Conservation (phyloP, 2,113 vertebrate species). For the Bubo bubo region DNA sequence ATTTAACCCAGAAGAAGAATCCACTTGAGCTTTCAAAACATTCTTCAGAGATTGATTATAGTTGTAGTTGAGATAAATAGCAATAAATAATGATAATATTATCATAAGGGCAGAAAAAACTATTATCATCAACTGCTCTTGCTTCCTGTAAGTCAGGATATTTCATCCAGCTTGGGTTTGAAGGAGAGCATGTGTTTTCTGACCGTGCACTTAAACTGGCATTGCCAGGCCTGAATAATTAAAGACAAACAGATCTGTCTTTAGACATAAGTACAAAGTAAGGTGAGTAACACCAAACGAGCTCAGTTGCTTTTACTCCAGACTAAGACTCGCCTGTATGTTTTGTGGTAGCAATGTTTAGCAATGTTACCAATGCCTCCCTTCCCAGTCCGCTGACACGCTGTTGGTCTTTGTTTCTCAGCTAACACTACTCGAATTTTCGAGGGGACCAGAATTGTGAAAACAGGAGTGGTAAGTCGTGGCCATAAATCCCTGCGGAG, state of each 20-base stretch:
- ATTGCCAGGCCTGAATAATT: background rate
- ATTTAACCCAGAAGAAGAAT: background rate
- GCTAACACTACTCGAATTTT: conserved; percentile 97
- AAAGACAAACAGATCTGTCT: background rate
- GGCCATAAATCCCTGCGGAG: background rate
- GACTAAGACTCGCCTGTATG: fast-evolving
- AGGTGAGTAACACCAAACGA: background rate
- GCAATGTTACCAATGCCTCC: background rate
- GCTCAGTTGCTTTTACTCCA: background rate
- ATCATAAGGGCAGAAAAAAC: background rate
- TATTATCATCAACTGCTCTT: background rate
- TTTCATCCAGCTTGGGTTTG: background rate
- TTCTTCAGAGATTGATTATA: background rate
- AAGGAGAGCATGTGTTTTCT: background rate
- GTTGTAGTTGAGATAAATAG: background rate
- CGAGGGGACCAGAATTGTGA: conserved; percentile 95
- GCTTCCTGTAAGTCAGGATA: background rate
- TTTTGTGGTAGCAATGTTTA: background rate
- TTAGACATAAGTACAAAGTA: background rate
- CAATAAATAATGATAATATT: background rate
- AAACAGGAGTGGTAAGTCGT: conserved; percentile 95
- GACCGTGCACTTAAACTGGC: background rate
- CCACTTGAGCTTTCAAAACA: background rate
- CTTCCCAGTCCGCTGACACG: background rate
- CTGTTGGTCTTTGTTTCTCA: conserved; percentile 71